phyloP scores from a whole-genome alignment of 2,888 invertebrate species.

The Perdita meconis region DNA sequence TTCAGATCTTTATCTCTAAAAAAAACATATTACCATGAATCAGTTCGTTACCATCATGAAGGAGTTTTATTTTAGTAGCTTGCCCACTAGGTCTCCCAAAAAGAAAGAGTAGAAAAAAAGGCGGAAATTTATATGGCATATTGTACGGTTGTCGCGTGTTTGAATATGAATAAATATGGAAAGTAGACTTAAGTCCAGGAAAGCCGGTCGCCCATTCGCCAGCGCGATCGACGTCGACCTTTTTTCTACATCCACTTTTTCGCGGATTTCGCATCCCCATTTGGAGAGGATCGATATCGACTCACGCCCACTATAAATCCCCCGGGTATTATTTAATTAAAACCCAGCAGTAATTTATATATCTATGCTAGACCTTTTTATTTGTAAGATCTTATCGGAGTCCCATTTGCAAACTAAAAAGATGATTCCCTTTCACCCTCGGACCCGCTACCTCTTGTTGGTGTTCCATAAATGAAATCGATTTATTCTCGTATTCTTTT shows the following conservation, averaged over 20 bases:
- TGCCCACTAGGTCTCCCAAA: neutral
- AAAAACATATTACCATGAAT: no score
- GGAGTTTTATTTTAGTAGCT: neutral
- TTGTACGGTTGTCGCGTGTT: constrained; percentile 49
- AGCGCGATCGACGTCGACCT: constrained; percentile 3
- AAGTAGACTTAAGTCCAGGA: constrained; percentile 52
- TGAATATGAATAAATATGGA: constrained; percentile 63
- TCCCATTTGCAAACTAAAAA: neutral
- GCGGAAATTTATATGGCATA: constrained; percentile 47
- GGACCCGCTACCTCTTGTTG: no score
- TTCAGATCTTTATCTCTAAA: no score
- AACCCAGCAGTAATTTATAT: constrained; percentile 9
- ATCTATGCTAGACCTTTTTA: constrained; percentile 24
- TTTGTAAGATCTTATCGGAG: constrained; percentile 11
- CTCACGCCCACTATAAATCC: constrained; percentile 31
- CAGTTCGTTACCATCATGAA: neutral
- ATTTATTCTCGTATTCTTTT: no score
- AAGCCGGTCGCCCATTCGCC: constrained; percentile 48
- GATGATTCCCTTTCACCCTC: no score
- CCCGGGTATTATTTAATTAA: constrained; percentile 45
- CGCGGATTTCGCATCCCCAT: constrained; percentile 14
- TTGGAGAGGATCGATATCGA: constrained; percentile 31
- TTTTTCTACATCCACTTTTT: neutral
- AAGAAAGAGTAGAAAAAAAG: neutral
- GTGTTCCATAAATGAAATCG: no score